Conservation (phyloP, 2,888 invertebrate species). For the Leptinotarsa peninsularis region DNA sequence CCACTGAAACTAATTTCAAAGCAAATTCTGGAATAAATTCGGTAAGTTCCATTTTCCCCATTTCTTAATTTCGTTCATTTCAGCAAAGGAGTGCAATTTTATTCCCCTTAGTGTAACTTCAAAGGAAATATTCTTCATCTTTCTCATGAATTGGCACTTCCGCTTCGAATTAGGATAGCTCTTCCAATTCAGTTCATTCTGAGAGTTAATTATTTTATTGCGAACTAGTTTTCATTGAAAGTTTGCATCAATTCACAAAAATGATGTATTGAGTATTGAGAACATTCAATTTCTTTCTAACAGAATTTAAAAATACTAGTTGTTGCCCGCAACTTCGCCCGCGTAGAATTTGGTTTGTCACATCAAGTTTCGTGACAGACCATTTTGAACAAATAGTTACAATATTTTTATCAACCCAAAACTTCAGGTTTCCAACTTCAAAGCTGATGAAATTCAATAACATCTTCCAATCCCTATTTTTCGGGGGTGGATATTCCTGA, state of each 20-base stretch:
- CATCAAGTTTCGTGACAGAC: no score
- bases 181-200: neutral
- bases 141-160: conserved; percentile 14
- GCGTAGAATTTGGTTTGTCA: no score
- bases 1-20: neutral
- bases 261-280: no score
- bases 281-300: neutral
- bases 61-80: conserved; percentile 27
- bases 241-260: neutral
- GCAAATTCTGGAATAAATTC: neutral
- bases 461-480: no score
- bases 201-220: conserved; percentile 10
- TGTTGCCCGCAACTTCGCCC: no score
- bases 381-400: no score
- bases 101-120: conserved; percentile 17
- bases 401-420: no score
- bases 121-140: conserved; percentile 25
- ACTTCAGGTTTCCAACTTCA: no score
- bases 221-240: conserved; percentile 11
- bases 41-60: neutral
- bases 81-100: conserved; percentile 12
- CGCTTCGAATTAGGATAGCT: neutral
- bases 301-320: neutral
- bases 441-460: no score
- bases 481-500: neutral